Base-by-base conservation (phyloP, 1,140 invertebrate genomes). In the Atta texana region DNA sequence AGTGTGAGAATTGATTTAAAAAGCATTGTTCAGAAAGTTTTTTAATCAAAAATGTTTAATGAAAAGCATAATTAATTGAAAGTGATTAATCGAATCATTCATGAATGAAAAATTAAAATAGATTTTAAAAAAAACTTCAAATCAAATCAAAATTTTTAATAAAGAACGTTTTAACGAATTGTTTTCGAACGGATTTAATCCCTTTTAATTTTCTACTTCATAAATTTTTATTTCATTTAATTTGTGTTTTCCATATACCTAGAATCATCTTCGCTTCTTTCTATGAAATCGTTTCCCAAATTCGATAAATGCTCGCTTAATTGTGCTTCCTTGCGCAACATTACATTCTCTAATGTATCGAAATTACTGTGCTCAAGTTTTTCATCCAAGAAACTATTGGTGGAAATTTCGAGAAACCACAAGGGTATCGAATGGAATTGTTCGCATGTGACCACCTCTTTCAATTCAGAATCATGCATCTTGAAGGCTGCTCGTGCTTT, bases 331-430 rank as follows among this genome's bases (percentile, higher is more conserved):
- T 71, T 16, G 18, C 31, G 10, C 21, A 81, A 49, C 18, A 57
- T 81, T 34, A 39, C 0, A 0, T 61, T 16, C 14, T 39, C 31
- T 28, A 59, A 14, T 12, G 3, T 6, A 3, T 87, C 49, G 10
- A 0, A 14, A 21, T 85, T 12, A 5, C 34, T 6, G 0, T 34
- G n/a, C 10, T 85, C 71, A 0, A 49, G 7, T 2, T 86, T 49
- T 7, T 86, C 55, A 0, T 66, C 59, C 44, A 28, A 44, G 4
- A 61, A 2, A 16, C 16, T 24, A 0, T 18, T 8, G 6, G 18
- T 74, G 51, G 18, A 81, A 53, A 53, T 69, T 16, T 90, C 75
- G 12, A 82, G 71, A 92, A 96, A 97, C 96, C 96, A 97, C 39
- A 97, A 89, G 31, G 91, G 88, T 61, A 94, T 92, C 1, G 91